Evolutionary conservation across 2,113 vertebrate genomes (phyloP), one percentile per base, ranked within the genome.

Genomic region (Hiodon tergisus): DNA sequence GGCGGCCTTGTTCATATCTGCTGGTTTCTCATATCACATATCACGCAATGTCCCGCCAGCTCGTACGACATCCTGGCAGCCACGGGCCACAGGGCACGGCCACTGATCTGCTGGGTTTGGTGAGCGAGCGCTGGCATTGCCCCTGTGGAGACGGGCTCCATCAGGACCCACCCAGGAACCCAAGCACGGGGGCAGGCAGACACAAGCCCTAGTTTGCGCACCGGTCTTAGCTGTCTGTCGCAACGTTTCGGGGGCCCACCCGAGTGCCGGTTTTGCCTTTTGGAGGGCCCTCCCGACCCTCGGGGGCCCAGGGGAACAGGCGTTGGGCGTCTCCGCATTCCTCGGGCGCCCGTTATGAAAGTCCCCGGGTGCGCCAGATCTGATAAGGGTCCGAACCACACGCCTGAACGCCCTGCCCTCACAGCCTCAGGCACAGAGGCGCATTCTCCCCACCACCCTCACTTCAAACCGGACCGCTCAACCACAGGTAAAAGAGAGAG

Each of bases 331-430:
- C 77, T 17, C 10, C 48, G 47, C 67, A 58, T 66, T 79, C 61
- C 76, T 60, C 60, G 77, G 71, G 71, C 67, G 69, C 72, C 17
- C 51, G 67, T 80, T 76, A 62, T 46, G 74, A 71, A 72, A 82
- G 76, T 74, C 6, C 47, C 17, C 74, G 31, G 53, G 14, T 4
- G 69, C 74, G 78, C 82, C 81, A 83, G 71, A 80, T 84, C 82
- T 81, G 85, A 87, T 86, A 81, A 75, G 55, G 31, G 77, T 51
- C 55, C 72, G 14, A 80, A 61, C 71, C 70, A 76, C 67, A 53
- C 53, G 66, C 67, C 14, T n/a, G 7, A 53, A 14, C 17, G 16
- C 54, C 11, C 54, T 68, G 4, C 52, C 58, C 61, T 69, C n/a
- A 7, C 66, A 48, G 46, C 11, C 5, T 46, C 7, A 13, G 57